Percentiles rank a stretch among this genome's conserved stretches.
Conservation (phyloP, 1,140 invertebrate genomes). For the Bombus terrestris region DNA sequence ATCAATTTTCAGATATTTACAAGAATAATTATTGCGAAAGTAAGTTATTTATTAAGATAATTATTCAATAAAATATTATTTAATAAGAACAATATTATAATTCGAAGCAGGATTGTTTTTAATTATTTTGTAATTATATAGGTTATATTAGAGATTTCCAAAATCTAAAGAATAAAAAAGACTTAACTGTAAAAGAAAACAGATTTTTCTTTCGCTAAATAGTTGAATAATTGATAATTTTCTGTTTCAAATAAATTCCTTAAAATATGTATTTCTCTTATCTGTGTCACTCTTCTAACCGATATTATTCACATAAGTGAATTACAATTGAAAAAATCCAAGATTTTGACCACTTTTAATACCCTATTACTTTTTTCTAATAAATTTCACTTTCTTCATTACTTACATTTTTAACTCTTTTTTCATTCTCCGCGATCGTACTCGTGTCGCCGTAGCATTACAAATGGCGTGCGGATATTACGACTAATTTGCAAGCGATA, state of each 20-base stretch:
- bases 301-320: neutral
- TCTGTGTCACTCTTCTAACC: neutral
- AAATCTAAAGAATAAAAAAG: too few relatives aligned
- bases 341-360: neutral
- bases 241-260: too few relatives aligned
- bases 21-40: too few relatives aligned
- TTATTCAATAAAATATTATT: too few relatives aligned
- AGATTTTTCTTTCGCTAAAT: too few relatives aligned
- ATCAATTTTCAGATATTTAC: too few relatives aligned
- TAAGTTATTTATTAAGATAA: too few relatives aligned
- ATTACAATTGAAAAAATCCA: neutral
- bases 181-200: too few relatives aligned
- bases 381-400: neutral
- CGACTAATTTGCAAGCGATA: neutral
- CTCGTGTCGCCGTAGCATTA: neutral
- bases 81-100: neutral
- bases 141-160: too few relatives aligned
- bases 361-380: neutral
- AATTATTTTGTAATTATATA: too few relatives aligned
- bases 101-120: neutral
- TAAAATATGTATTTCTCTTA: neutral
- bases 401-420: neutral
- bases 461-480: neutral
- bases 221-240: too few relatives aligned
- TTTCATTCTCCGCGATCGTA: neutral